Percentiles rank a stretch among this genome's conserved stretches.
Evolutionary conservation across 2,113 vertebrate genomes (phyloP).

Genomic region (Tragelaphus buxtoni): DNA sequence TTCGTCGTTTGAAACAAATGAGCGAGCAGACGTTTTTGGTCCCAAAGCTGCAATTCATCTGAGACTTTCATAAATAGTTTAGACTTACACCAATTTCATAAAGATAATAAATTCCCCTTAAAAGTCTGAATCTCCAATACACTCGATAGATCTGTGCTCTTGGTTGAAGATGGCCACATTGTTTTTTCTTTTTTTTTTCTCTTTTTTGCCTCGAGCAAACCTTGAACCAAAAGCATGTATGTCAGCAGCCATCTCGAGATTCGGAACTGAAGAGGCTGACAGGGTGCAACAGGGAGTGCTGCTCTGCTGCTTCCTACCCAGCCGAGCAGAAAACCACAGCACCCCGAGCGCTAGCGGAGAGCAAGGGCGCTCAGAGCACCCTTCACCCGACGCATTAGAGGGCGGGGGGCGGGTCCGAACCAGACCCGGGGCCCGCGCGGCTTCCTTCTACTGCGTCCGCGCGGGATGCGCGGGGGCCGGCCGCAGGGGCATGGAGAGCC

Average conservation of each 20-base stretch:
- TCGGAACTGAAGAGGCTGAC: conserved; percentile 39
- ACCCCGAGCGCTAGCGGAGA: conserved; percentile 78
- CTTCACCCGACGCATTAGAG: conserved; percentile 78
- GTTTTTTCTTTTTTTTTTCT: neutral
- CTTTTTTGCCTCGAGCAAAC: neutral
- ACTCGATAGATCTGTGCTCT: neutral
- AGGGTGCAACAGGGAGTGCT: neutral
- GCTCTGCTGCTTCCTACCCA: conserved; percentile 65
- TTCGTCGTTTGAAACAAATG: neutral
- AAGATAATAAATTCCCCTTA: neutral
- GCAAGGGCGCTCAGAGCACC: conserved; percentile 77
- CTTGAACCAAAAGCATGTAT: neutral
- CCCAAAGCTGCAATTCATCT: neutral
- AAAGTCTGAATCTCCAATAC: neutral
- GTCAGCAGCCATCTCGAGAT: neutral
- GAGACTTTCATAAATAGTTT: neutral
- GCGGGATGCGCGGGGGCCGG: neutral
- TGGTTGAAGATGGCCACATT: neutral
- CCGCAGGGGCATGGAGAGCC: neutral
- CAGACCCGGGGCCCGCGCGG: conserved; percentile 73
- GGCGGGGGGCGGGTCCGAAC: conserved; percentile 73
- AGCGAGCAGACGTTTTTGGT: neutral
- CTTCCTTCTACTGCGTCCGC: conserved; percentile 62
- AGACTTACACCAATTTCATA: neutral
- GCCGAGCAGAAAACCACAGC: conserved; percentile 82